These are phyloP conservation scores for Malacoraja senta DNA, from an alignment of 2,797 vertebrate species.

Conservation along the genomic window DNA sequence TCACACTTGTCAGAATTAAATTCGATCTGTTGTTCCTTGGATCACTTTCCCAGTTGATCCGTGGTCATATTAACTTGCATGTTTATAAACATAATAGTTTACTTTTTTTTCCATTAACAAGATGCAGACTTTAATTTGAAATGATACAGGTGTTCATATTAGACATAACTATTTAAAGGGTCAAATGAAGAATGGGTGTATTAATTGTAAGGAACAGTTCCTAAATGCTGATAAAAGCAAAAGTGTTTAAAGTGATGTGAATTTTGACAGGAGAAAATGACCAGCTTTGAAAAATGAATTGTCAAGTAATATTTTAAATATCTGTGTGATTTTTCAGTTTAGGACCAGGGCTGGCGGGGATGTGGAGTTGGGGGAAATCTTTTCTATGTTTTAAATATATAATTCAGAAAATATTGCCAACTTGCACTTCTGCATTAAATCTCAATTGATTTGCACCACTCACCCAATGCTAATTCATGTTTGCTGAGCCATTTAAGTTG, in stretches of 20 bases:
- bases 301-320: neutral
- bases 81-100: neutral
- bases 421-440: neutral
- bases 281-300: neutral
- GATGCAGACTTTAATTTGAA: neutral
- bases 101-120: neutral
- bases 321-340: neutral
- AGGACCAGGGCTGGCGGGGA: too few species aligned
- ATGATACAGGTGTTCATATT: neutral
- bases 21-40: too few species aligned
- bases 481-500: too few species aligned
- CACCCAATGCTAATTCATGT: neutral
- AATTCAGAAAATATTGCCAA: neutral
- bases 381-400: neutral
- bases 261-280: neutral
- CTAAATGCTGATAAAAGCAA: slow-evolving; percentile 1
- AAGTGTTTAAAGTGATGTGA: neutral
- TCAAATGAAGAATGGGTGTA: neutral
- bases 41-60: too few species aligned
- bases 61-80: neutral
- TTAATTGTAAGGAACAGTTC: neutral
- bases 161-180: neutral
- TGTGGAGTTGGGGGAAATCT: neutral
- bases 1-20: too few species aligned
- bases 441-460: neutral